phyloP scores from a whole-genome alignment of 1,140 invertebrate genomes.

The Drosophila orosa region DNA sequence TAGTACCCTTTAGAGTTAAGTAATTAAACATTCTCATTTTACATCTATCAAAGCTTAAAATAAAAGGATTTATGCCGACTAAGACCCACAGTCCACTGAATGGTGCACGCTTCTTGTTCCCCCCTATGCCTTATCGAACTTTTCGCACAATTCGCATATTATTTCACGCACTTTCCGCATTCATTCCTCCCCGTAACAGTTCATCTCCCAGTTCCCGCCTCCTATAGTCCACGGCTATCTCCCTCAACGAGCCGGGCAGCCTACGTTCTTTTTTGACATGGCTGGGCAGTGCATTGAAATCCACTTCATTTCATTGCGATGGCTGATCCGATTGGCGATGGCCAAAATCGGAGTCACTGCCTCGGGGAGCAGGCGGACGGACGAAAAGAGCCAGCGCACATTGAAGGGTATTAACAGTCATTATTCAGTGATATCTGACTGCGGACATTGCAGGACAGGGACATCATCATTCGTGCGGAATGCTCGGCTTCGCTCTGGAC shows the following conservation, averaged over 20 bases:
- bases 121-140: slow-evolving; percentile 50
- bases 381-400: slow-evolving; percentile 46
- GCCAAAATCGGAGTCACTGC: slow-evolving; percentile 48
- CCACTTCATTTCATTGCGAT: slow-evolving; percentile 72
- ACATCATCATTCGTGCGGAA: slow-evolving; percentile 80
- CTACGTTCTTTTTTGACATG: slow-evolving; percentile 42
- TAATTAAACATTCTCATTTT: neutral
- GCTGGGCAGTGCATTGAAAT: slow-evolving; percentile 75
- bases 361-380: slow-evolving; percentile 23
- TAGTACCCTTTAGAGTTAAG: neutral
- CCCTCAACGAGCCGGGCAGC: slow-evolving; percentile 5
- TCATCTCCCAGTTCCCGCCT: neutral
- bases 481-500: slow-evolving; percentile 47
- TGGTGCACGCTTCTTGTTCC: neutral
- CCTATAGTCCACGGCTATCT: slow-evolving; percentile 31
- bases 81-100: neutral
- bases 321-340: slow-evolving; percentile 52
- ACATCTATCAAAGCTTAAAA: slow-evolving; percentile 11
- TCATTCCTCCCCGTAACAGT: neutral
- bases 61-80: slow-evolving; percentile 14
- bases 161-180: slow-evolving; percentile 56
- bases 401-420: slow-evolving; percentile 84
- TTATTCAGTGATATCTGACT: slow-evolving; percentile 84
- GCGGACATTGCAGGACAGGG: slow-evolving; percentile 79
- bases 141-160: slow-evolving; percentile 78